Evolutionary conservation across 2,113 vertebrate species (phyloP).

Genomic region (Machaerirhynchus nigripectus): DNA sequence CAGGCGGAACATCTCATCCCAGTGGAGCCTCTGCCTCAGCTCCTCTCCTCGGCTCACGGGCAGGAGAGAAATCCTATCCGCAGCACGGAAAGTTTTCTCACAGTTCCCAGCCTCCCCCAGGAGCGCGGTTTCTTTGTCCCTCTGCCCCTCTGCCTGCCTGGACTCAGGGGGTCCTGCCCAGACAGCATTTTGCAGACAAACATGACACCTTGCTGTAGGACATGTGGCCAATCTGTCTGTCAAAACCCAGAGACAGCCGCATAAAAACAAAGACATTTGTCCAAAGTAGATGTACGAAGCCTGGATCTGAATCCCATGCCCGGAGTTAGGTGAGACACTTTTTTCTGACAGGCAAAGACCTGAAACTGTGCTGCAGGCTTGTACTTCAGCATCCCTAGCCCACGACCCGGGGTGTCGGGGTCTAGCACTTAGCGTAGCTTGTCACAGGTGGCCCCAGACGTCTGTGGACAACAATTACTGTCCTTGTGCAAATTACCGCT

Average conservation of each 20-base stretch:
- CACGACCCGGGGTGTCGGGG: accelerated
- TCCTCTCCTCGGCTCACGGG: background rate
- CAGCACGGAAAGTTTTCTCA: background rate
- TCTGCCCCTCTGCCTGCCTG: background rate
- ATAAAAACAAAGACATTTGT: background rate
- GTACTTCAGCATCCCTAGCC: background rate
- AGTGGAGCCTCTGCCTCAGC: background rate
- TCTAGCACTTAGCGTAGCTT: accelerated
- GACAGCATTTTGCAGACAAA: background rate
- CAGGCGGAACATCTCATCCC: background rate
- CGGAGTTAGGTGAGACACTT: background rate
- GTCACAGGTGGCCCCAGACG: background rate
- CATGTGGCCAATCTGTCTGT: background rate
- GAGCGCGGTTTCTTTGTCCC: background rate
- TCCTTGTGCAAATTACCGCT: background rate
- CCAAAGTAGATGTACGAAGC: background rate
- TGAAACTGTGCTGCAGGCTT: background rate
- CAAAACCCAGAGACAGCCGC: background rate
- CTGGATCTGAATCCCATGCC: background rate
- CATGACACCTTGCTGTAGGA: background rate
- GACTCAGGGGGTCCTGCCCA: background rate
- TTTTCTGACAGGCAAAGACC: background rate
- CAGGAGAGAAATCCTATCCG: background rate
- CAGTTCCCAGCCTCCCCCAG: background rate
- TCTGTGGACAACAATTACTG: background rate